Evolutionary conservation across 2,113 vertebrate species (phyloP).

Genomic region (Vombatus ursinus): DNA sequence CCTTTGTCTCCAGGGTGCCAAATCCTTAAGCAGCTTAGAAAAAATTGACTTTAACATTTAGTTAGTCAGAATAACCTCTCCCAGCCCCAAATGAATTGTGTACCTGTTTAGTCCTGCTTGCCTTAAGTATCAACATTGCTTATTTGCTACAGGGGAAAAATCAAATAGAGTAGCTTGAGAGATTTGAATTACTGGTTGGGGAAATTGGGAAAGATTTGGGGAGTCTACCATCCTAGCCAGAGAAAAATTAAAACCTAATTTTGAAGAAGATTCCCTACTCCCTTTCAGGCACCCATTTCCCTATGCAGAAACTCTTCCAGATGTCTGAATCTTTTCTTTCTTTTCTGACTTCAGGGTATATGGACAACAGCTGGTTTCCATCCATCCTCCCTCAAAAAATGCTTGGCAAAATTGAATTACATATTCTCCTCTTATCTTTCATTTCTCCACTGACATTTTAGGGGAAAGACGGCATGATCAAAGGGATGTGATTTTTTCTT

Average conservation of each 20-base stretch:
- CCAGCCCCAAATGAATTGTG: neutral
- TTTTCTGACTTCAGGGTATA: neutral
- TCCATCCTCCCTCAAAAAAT: neutral
- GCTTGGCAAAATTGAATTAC: neutral
- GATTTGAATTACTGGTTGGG: neutral
- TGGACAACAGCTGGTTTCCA: neutral
- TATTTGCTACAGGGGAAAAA: neutral
- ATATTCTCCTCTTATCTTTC: neutral
- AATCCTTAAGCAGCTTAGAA: neutral
- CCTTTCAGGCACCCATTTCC: neutral
- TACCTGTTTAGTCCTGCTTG: neutral
- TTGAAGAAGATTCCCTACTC: neutral
- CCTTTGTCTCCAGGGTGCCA: neutral
- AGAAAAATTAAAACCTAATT: neutral
- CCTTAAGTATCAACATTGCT: neutral
- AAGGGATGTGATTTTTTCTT: neutral
- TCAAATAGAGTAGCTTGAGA: neutral
- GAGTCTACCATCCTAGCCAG: neutral
- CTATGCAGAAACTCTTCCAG: neutral
- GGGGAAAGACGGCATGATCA: neutral
- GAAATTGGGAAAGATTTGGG: neutral
- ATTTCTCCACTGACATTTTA: neutral
- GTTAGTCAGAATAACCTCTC: neutral
- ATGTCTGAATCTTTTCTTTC: neutral
- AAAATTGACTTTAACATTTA: neutral